Conservation (phyloP, 2,797 vertebrate species). For the Anolis apletophallus region DNA sequence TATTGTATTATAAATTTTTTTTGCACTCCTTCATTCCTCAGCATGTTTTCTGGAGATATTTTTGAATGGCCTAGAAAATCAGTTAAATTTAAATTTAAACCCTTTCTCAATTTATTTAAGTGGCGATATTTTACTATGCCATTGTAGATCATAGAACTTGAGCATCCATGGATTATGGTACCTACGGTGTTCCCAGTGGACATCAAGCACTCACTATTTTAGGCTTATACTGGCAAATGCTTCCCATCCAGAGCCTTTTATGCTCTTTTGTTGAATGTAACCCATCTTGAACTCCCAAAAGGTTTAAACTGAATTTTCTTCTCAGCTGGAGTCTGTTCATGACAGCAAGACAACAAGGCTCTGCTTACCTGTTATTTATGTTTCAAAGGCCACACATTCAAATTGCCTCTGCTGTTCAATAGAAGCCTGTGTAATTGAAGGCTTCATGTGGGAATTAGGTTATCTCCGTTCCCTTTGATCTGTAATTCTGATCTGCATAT, state of each 20-base stretch:
- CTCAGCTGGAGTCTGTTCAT: not conserved
- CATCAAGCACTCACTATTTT: not conserved
- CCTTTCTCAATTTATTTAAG: too few relatives aligned
- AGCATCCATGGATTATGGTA: too few relatives aligned
- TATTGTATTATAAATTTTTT: too few relatives aligned
- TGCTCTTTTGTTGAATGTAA: slow-evolving; percentile 28
- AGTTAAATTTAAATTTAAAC: too few relatives aligned
- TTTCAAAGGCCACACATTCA: not conserved
- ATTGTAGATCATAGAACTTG: too few relatives aligned
- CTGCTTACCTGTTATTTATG: slow-evolving; percentile 5
- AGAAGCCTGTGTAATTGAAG: not conserved
- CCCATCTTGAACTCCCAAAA: slow-evolving; percentile 5
- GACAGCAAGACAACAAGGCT: not conserved
- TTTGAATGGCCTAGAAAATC: too few relatives aligned
- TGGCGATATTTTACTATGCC: too few relatives aligned
- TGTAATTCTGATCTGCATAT: not conserved
- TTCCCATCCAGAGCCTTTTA: not conserved
- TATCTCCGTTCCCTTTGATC: not conserved
- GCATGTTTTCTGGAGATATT: too few relatives aligned
- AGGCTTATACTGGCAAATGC: not conserved
- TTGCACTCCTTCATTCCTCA: too few relatives aligned
- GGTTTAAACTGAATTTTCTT: not conserved
- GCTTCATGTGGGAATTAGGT: not conserved
- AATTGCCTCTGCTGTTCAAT: slow-evolving; percentile 12
- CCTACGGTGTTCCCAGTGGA: too few relatives aligned